Percentiles rank a stretch among this genome's conserved stretches.
These are phyloP conservation scores for Elysia crispata DNA, from an alignment of 2,888 invertebrate species.

Conservation along the genomic window DNA sequence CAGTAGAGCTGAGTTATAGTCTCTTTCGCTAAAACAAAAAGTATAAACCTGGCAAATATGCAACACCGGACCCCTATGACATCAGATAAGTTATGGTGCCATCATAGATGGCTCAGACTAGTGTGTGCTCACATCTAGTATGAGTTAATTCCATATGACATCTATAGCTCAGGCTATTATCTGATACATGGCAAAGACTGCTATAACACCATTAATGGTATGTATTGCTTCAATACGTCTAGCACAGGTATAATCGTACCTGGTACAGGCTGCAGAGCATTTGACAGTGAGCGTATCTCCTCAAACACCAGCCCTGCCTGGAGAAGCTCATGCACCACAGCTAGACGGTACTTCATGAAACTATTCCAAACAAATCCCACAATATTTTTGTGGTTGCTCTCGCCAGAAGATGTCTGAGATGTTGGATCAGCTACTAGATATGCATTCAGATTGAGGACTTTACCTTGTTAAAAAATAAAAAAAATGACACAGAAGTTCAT, in stretches of 20 bases:
- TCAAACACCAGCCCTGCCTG: not conserved
- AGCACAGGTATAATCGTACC: not conserved
- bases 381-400: not conserved
- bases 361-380: not conserved
- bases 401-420: not conserved
- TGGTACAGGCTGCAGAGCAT: not conserved
- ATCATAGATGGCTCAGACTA: too few relatives aligned
- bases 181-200: too few relatives aligned
- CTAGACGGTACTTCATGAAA: not conserved
- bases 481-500: too few relatives aligned
- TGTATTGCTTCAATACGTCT: not conserved
- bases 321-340: not conserved
- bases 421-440: slow-evolving; percentile 1
- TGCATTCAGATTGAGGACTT: slow-evolving; percentile 32
- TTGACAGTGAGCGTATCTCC: not conserved
- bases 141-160: too few relatives aligned
- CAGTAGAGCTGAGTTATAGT: too few relatives aligned
- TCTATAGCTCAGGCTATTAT: too few relatives aligned
- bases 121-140: too few relatives aligned
- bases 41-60: too few relatives aligned
- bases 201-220: not conserved
- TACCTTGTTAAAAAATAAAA: not conserved
- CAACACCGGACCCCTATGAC: too few relatives aligned
- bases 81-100: too few relatives aligned
- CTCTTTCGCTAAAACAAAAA: too few relatives aligned